phyloP scores from a whole-genome alignment of 2,113 vertebrate genomes.

The Pimephales promelas region DNA sequence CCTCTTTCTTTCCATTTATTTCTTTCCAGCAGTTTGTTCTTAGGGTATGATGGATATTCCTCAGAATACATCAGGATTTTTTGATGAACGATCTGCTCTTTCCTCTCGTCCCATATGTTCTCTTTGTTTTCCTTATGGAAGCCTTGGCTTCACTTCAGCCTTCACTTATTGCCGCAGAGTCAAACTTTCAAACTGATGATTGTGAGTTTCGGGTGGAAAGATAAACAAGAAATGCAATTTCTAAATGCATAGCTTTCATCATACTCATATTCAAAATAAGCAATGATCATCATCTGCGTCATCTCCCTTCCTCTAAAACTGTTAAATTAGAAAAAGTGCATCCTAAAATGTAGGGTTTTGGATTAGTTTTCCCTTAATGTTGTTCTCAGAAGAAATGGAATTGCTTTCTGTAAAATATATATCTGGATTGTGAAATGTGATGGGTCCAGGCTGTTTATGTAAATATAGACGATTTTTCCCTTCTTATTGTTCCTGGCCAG shows the following conservation, averaged over 20 bases:
- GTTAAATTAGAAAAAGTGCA: conserved; percentile 15
- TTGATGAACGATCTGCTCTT: conserved; percentile 48
- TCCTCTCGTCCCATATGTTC: conserved; percentile 52
- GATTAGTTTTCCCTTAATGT: conserved; percentile 19
- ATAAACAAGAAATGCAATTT: conserved; percentile 30
- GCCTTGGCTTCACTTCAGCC: conserved; percentile 44
- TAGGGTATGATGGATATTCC: conserved; percentile 45
- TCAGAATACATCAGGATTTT: conserved; percentile 51
- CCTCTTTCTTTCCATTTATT: conserved; percentile 16
- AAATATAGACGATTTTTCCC: conserved; percentile 16
- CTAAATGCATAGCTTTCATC: conserved; percentile 32
- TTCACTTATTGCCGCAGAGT: conserved; percentile 19
- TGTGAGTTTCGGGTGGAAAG: conserved; percentile 16
- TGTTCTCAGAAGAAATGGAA: neutral
- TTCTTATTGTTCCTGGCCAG: conserved; percentile 35
- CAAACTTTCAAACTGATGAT: neutral
- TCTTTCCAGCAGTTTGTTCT: conserved; percentile 17
- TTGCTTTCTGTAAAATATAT: conserved; percentile 32
- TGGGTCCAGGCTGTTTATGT: conserved; percentile 32
- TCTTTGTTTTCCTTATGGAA: conserved; percentile 44
- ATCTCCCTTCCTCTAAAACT: neutral
- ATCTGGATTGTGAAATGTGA: conserved; percentile 27
- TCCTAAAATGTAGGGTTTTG: conserved; percentile 26
- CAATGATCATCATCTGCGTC: conserved; percentile 6
- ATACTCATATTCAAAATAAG: conserved; percentile 25